A percentile compares a stretch with the other conserved stretches of the same genome.
phyloP scores from a whole-genome alignment of 2,797 vertebrate genomes.

The Huso huso region DNA sequence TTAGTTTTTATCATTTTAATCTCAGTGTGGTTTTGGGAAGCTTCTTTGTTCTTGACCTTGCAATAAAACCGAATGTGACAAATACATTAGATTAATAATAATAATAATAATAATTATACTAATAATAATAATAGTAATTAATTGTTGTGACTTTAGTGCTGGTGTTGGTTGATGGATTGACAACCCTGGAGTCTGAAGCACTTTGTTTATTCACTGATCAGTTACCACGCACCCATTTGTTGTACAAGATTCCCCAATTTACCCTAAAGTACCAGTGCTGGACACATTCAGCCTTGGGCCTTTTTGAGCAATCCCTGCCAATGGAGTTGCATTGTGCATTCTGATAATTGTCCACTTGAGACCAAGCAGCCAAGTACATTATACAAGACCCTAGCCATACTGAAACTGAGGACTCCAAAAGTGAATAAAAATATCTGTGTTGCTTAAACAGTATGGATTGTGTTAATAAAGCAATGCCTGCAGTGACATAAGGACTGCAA shows the following conservation, averaged over 20 bases:
- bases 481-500: no score
- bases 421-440: no score
- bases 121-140: no score
- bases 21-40: no score
- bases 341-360: background rate
- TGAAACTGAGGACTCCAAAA: background rate
- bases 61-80: no score
- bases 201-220: conserved; percentile 17
- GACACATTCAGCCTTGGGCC: conserved; percentile 19
- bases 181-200: conserved; percentile 9
- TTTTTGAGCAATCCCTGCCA: conserved; percentile 15
- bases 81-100: no score
- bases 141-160: no score
- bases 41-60: no score
- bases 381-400: background rate
- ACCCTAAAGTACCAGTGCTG: conserved; percentile 2
- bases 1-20: no score
- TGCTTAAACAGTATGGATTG: no score
- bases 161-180: conserved; percentile 11
- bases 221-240: conserved; percentile 14
- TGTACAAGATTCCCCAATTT: conserved; percentile 22
- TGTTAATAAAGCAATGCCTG: no score
- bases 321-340: conserved; percentile 7
- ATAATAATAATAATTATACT: no score
- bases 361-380: conserved; percentile 4